phyloP scores from a whole-genome alignment of 1,140 invertebrate genomes.

The Pinna nobilis region DNA sequence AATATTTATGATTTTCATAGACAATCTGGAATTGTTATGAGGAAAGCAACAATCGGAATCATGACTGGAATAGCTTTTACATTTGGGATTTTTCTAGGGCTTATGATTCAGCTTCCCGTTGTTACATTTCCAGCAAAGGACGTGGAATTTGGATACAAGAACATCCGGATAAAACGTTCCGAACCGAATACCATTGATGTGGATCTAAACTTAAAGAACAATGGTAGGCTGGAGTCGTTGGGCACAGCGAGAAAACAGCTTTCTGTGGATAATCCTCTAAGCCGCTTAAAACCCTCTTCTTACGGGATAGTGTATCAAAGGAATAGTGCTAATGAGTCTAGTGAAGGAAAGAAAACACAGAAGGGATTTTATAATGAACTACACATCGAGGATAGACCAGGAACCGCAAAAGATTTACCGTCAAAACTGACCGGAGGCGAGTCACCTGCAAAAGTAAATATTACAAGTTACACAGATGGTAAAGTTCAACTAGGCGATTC shows the following conservation, averaged over 20 bases:
- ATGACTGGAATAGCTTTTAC: slow-evolving; percentile 70
- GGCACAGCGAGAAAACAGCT: slow-evolving; percentile 35
- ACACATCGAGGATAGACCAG: slow-evolving; percentile 4
- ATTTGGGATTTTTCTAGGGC: slow-evolving; percentile 64
- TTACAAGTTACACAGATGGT: slow-evolving; percentile 3
- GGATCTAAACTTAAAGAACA: background rate
- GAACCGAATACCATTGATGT: background rate
- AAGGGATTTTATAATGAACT: slow-evolving; percentile 8
- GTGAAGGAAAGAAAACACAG: slow-evolving; percentile 28
- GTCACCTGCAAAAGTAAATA: slow-evolving; percentile 25
- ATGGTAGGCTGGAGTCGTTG: slow-evolving; percentile 8
- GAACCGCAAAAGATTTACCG: slow-evolving; percentile 18
- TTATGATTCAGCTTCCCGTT: slow-evolving; percentile 66
- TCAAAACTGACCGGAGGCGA: slow-evolving; percentile 19
- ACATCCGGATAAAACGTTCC: slow-evolving; percentile 11
- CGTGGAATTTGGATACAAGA: slow-evolving; percentile 6
- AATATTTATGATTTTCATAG: too few relatives aligned
- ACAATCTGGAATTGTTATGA: slow-evolving; percentile 47
- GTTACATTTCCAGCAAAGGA: slow-evolving; percentile 46
- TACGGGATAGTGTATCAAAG: slow-evolving; percentile 37
- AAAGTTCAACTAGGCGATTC: background rate
- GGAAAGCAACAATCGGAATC: slow-evolving; percentile 49
- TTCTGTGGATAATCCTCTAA: slow-evolving; percentile 40
- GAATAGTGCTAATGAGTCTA: slow-evolving; percentile 39
- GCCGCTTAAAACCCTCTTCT: slow-evolving; percentile 39